Base-by-base conservation (phyloP, 2,797 vertebrate species). In the Graptemys geographica region DNA sequence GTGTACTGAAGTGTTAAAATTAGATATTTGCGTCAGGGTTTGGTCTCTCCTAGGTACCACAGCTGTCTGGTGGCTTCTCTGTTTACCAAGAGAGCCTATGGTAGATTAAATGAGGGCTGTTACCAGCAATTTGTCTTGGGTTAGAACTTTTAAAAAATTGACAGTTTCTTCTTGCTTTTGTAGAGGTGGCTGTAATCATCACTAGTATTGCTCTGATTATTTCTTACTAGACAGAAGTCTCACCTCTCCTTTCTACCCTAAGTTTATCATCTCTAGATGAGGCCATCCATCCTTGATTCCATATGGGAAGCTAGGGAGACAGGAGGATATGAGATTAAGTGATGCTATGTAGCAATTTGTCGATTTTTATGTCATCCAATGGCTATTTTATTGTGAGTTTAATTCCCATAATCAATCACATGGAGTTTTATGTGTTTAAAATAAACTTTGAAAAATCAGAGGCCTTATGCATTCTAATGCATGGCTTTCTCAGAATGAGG, bases 301-400 rank as follows among this genome's bases (percentile, higher is more conserved):
- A 74, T 23, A 37, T 25, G 37, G 69, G 37, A 74, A 44, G 10
- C 37, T 74, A 74, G 23, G 27, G 11, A 47, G 72, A 41, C 44
- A 44, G 37, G 69, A 23, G 19, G 37, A 25, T 23, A 74, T 44
- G 37, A 69, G 37, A 41, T 23, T 37, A 37, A 37, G 37, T 23
- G 37, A 72, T 1, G 7, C 21, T 69, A 37, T n/a, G 11, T 72
- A 91, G 16, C 1, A 1, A 5, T 19, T 28, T 1, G 0, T 44
- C 23, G 28, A 33, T 57, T 65, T 93, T 33, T 31, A 23, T 80
- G 8, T 85, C 2, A 0, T 4, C 69, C 49, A 41, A 76, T 80
- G 80, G 10, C 65, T 49, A 49, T 65, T 37, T 47, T 41, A 47
- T 84, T 49, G 81, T 65, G 44, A 84, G 84, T 56, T 0, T 49